Percentiles rank a stretch among this genome's conserved stretches.
Evolutionary conservation across 2,888 invertebrate species (phyloP).

Genomic region (Ectemnius lituratus): DNA sequence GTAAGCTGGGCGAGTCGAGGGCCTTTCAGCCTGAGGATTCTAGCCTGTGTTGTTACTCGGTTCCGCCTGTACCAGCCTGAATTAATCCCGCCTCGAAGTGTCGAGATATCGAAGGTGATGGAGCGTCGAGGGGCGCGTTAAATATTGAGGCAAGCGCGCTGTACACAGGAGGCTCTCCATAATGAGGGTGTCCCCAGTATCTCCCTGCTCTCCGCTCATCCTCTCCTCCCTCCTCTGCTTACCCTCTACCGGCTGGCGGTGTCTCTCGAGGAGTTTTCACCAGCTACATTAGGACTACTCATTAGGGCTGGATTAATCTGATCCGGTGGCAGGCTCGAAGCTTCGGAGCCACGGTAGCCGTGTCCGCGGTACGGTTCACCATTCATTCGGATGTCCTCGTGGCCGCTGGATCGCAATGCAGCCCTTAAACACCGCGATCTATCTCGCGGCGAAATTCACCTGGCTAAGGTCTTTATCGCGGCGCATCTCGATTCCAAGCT

Average conservation of each 20-base stretch:
- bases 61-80: constrained; percentile 8
- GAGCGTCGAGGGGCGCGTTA: constrained; percentile 69
- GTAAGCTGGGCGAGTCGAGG: constrained; percentile 16
- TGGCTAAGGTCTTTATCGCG: constrained; percentile 49
- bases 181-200: constrained; percentile 61
- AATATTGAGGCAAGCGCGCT: constrained; percentile 68
- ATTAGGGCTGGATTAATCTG: constrained; percentile 76
- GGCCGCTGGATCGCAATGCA: constrained; percentile 28
- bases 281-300: constrained; percentile 64
- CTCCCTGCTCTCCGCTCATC: constrained; percentile 20
- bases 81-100: constrained; percentile 45
- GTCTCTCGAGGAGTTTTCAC: constrained; percentile 19
- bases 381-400: constrained; percentile 51
- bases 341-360: constrained; percentile 66
- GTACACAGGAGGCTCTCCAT: constrained; percentile 48
- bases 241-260: too few species aligned
- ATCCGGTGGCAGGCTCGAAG: constrained; percentile 60
- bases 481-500: constrained; percentile 43
- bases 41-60: neutral
- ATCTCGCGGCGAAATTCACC: constrained; percentile 42
- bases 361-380: constrained; percentile 48
- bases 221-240: too few species aligned
- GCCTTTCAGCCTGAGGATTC: too few species aligned
- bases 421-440: constrained; percentile 26
- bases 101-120: constrained; percentile 71